Evolutionary conservation across 2,113 vertebrate species (phyloP), one percentile per base, ranked within the genome.

Genomic region (Syngnathoides biaculeatus): DNA sequence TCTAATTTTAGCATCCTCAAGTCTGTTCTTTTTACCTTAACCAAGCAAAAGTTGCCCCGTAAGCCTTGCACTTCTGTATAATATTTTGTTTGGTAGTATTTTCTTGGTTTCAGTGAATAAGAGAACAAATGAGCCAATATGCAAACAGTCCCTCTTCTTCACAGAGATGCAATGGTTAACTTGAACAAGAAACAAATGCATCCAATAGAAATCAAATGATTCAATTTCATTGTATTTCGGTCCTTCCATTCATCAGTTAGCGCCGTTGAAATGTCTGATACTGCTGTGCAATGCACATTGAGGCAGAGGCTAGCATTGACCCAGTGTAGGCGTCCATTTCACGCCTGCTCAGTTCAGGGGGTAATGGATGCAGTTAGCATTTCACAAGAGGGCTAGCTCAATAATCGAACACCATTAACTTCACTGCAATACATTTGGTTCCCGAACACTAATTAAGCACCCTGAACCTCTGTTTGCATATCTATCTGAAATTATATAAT

Each of bases 401-500:
- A 74, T 67, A 79, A 89, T 89, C 84, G 80, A 90, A 87, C 77
- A 72, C 71, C 84, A 87, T 86, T 87, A 84, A 86, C 82, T 84
- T 73, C 73, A 72, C 8, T 17, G 73, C 45, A 8, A 78, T 80
- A 89, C 77, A 86, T 87, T 90, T 75, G 73, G 79, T 79, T 79
- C 76, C 77, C 79, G 79, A 82, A 87, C 74, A 76, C 83, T 69
- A 78, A 81, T 77, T 60, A 55, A 73, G 73, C 52, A 39, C 0
- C 11, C 40, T 12, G 40, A 42, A 42, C 9, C 40, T 2, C 12
- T 12, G 10, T 42, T 42, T 12, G 12, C 12, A 42, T 42, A 1
- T 42, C 40, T 42, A 42, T 11, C 40, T 35, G 30, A 35, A 35
- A 35, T 35, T 35, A 35, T 35, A 35, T 35, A 35, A 35, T 35